These are phyloP conservation scores for Branchipolynoe longqiensis DNA, from an alignment of 2,888 invertebrate species.

Conservation along the genomic window DNA sequence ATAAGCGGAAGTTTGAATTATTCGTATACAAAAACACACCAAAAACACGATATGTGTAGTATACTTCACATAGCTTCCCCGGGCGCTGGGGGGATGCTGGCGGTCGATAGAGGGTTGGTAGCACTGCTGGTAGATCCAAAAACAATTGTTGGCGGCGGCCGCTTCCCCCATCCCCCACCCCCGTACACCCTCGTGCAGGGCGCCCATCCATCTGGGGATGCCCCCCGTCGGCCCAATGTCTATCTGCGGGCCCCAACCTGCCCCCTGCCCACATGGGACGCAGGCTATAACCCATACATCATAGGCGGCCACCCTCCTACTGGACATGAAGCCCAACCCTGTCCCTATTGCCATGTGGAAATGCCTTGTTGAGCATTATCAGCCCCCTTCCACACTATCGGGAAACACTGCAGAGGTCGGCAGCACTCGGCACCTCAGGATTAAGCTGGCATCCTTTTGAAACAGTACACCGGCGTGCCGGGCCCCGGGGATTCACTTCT, in stretches of 20 bases:
- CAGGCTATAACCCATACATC: conserved; percentile 52
- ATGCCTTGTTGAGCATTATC: conserved; percentile 53
- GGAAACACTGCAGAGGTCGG: conserved; percentile 52
- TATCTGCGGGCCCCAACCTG: conserved; percentile 1
- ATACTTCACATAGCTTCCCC: too few relatives aligned
- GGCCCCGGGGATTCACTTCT: too few relatives aligned
- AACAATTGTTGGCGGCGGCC: background rate
- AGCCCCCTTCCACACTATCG: conserved; percentile 45
- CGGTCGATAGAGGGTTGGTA: too few relatives aligned
- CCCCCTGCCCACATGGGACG: conserved; percentile 20
- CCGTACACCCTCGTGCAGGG: too few relatives aligned
- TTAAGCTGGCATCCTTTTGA: conserved; percentile 48
- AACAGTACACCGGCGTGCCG: conserved; percentile 5
- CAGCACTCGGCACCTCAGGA: background rate
- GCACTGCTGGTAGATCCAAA: too few relatives aligned
- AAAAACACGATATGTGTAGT: too few relatives aligned
- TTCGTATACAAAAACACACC: too few relatives aligned
- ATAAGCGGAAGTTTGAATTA: too few relatives aligned
- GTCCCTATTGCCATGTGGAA: conserved; percentile 12
- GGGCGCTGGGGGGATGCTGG: too few relatives aligned
- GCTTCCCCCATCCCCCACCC: background rate
- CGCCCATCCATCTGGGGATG: conserved; percentile 23
- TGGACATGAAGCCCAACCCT: conserved; percentile 27
- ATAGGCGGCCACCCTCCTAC: conserved; percentile 1
- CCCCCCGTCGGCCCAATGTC: conserved; percentile 2